Conservation (phyloP, 1,140 invertebrate species). For the Gonioctena quinquepunctata region DNA sequence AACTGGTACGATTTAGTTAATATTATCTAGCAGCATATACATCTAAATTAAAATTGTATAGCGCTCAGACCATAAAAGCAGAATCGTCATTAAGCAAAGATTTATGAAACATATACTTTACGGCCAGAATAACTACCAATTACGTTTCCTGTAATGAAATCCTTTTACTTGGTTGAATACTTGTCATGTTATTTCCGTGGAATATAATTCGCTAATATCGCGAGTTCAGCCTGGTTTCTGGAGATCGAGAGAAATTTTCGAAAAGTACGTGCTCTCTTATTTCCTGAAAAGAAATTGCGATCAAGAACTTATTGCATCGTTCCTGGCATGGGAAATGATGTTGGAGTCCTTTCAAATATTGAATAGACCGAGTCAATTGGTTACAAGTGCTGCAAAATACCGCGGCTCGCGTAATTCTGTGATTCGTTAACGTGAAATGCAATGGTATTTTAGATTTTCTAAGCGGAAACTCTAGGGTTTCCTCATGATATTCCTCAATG, state of each 20-base stretch:
- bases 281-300: background rate
- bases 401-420: too few relatives aligned
- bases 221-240: background rate
- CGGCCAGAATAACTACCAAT: background rate
- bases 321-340: too few relatives aligned
- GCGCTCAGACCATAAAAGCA: background rate
- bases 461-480: too few relatives aligned
- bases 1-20: background rate
- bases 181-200: background rate
- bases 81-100: background rate
- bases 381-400: background rate
- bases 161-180: background rate
- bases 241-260: background rate
- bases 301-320: background rate
- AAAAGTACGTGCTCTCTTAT: background rate
- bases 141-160: background rate
- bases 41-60: background rate
- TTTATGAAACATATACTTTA: background rate
- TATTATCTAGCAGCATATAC: background rate
- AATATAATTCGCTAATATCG: background rate
- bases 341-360: background rate
- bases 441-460: too few relatives aligned
- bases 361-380: background rate
- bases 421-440: too few relatives aligned
- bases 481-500: too few relatives aligned